These are phyloP conservation scores for Caenorhabditis auriculariae DNA, from an alignment of 2,888 invertebrate species.

Conservation along the genomic window DNA sequence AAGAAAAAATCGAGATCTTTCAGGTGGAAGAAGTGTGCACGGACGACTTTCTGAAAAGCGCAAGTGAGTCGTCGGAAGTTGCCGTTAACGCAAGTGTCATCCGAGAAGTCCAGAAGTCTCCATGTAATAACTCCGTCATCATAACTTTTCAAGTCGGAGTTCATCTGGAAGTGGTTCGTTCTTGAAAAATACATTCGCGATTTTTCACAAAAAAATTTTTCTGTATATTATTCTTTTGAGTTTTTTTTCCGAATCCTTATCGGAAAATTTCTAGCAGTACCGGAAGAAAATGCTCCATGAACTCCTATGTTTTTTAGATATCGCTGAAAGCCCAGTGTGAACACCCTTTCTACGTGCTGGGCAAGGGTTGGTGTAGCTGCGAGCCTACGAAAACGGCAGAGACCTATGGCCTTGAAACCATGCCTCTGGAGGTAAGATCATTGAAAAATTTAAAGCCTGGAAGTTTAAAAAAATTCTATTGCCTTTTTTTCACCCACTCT, in stretches of 20 bases:
- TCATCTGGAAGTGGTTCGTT: background rate
- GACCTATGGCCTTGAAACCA: constrained; percentile 27
- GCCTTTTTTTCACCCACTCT: no score
- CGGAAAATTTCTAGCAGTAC: no score
- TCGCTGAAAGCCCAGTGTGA: constrained; percentile 28
- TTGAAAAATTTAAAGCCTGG: background rate
- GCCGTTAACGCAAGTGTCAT: constrained; percentile 21
- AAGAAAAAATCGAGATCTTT: no score
- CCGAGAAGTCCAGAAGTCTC: constrained; percentile 1
- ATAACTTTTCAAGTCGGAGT: background rate
- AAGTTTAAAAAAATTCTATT: no score
- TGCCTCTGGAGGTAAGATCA: constrained; percentile 15
- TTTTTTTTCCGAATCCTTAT: no score
- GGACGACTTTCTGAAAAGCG: constrained; percentile 32
- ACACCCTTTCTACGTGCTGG: constrained; percentile 35
- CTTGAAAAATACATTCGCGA: background rate
- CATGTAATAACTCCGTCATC: constrained; percentile 5
- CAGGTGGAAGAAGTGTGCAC: constrained; percentile 31
- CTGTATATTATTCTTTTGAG: background rate
- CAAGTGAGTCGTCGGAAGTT: constrained; percentile 17
- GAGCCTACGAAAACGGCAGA: constrained; percentile 16
- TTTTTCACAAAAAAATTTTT: background rate
- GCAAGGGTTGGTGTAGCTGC: constrained; percentile 37
- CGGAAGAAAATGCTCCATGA: no score
- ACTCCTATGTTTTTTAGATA: constrained; percentile 7